These are phyloP conservation scores for Probosciger aterrimus DNA, from an alignment of 2,113 vertebrate species.

Conservation along the genomic window DNA sequence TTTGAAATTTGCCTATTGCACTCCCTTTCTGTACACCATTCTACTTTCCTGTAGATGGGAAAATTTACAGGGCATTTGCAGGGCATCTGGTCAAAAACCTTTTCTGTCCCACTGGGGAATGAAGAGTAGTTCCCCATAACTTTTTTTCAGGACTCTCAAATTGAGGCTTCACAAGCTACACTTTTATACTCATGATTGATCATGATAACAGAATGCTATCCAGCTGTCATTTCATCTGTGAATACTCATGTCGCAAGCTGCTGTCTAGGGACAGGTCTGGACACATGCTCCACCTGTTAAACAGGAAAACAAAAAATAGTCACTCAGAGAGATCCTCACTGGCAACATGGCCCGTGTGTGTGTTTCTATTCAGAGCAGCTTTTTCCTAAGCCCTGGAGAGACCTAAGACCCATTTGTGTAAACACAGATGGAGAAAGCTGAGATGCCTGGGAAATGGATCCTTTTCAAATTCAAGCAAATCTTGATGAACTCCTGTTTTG, in stretches of 20 bases:
- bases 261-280: neutral
- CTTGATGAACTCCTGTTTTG: conserved; percentile 18
- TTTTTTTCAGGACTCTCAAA: neutral
- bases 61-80: neutral
- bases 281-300: neutral
- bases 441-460: conserved; percentile 21
- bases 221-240: neutral
- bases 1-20: neutral
- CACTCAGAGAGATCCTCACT: neutral
- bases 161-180: neutral
- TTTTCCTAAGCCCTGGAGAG: neutral
- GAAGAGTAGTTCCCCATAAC: neutral
- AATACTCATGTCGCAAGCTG: neutral
- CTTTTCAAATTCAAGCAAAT: neutral
- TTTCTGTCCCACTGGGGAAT: neutral
- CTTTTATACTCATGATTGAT: neutral
- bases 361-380: neutral
- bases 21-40: neutral
- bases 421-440: conserved; percentile 25
- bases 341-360: neutral
- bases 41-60: neutral
- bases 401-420: neutral
- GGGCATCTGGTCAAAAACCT: neutral
- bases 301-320: neutral
- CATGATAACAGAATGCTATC: neutral